phyloP scores from a whole-genome alignment of 2,113 vertebrate genomes.

The Psilopsiagon aurifrons region DNA sequence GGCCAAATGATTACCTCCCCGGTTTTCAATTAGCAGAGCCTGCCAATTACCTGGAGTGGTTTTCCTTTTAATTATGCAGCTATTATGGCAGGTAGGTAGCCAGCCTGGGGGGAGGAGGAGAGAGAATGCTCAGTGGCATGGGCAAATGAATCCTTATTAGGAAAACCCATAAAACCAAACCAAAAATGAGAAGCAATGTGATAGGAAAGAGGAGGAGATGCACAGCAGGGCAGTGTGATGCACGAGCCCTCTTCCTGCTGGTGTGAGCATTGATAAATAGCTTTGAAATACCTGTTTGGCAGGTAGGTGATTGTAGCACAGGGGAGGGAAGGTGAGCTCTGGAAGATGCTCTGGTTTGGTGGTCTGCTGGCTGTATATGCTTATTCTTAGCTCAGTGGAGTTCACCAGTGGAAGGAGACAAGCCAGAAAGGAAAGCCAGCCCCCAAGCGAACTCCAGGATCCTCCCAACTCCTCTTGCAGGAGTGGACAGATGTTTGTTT shows the following conservation, averaged over 20 bases:
- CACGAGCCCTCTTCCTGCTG: not conserved
- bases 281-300: not conserved
- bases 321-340: not conserved
- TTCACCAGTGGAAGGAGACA: not conserved
- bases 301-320: not conserved
- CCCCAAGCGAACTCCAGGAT: not conserved
- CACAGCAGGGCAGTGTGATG: not conserved
- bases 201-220: not conserved
- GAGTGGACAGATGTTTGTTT: not conserved
- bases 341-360: not conserved
- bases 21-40: conserved; percentile 71
- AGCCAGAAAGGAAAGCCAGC: not conserved
- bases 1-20: conserved; percentile 65
- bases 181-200: not conserved
- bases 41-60: conserved; percentile 67
- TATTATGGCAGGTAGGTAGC: conserved; percentile 63
- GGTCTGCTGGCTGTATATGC: not conserved
- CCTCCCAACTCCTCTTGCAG: not conserved
- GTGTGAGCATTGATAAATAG: not conserved
- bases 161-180: conserved; percentile 1
- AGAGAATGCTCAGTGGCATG: not conserved
- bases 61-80: conserved; percentile 72
- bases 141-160: not conserved
- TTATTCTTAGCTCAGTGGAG: conserved; percentile 6
- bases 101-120: conserved; percentile 40